Evolutionary conservation across 1,140 invertebrate species (phyloP), one percentile per base, ranked within the genome.

Genomic region (Laupala kohalensis): DNA sequence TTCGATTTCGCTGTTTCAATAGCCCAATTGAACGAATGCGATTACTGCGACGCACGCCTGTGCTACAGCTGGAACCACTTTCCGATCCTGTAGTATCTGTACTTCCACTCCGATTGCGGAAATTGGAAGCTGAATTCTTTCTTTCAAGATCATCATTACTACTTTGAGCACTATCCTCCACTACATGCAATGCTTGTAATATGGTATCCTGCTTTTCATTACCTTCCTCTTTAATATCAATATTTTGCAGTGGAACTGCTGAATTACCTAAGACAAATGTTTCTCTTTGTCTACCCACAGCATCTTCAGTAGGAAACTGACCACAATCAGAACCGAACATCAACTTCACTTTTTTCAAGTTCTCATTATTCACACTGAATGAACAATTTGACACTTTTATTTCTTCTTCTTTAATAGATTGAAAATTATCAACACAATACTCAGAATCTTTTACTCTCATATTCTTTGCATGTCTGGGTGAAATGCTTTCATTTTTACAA

Each of bases 1-100:
- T 72, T 13, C 29, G 25, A 15, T 26, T 83, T 71, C 84, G 83
- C 74, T 85, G 83, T 77, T 86, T 85, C 73, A 82, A 72, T 66
- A 81, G 82, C 72, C 79, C 84, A 68, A 86, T 86, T 67, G 85
- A 86, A 76, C 86, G 86, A 65, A 87, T 86, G 26, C 85, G 78
- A 76, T 77, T 86, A 25, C 85, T 86, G 71, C 86, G 80, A 67
- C 86, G 76, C 0, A 86, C 82, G n/a, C 76, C 80, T 23, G 81
- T 81, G 71, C 78, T 81, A 26, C 74, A 76, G 37, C 79, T 81
- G 4, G 81, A 83, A 53, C 81, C 78, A 73, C 78, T 81, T 71
- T 84, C 82, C 3, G 79, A 80, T 24, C 78, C 80, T 0, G 79
- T 80, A 19, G 80, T 81, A 70, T 83, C 82, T 3, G 77, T 83